Percentiles rank a stretch among this genome's conserved stretches.
Evolutionary conservation across 1,140 invertebrate species (phyloP).

Genomic region (Heliconius congener): DNA sequence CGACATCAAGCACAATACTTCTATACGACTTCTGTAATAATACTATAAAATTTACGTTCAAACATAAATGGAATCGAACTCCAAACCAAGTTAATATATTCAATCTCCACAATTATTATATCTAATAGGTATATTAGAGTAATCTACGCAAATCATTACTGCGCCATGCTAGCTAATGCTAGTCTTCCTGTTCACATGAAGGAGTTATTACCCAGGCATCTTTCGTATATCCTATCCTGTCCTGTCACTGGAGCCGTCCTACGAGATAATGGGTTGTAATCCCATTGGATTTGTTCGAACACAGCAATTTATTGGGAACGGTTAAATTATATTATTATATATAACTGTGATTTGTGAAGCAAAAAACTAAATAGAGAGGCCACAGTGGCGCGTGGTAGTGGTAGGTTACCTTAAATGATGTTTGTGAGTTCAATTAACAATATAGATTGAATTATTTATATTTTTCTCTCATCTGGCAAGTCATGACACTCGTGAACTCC

Average conservation of each 20-base stretch:
- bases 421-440: no score
- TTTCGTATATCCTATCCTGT: constrained; percentile 34
- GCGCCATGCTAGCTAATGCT: constrained; percentile 15
- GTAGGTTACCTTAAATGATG: no score
- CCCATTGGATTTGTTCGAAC: constrained; percentile 23
- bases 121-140: constrained; percentile 19
- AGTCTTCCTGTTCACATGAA: constrained; percentile 30
- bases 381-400: no score
- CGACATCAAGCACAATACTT: no score
- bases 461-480: no score
- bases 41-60: not conserved
- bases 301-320: constrained; percentile 19
- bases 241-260: constrained; percentile 23
- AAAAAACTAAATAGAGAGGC: no score
- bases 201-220: constrained; percentile 29
- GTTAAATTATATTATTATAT: constrained; percentile 15
- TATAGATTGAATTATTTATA: no score
- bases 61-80: constrained; percentile 1
- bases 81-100: not conserved
- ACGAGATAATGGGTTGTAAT: constrained; percentile 23
- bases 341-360: not conserved
- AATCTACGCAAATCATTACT: constrained; percentile 31
- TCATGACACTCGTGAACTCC: no score
- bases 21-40: not conserved
- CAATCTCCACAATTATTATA: constrained; percentile 29